These are phyloP conservation scores for Ceriagrion tenellum DNA, from an alignment of 2,888 invertebrate species.

Conservation along the genomic window DNA sequence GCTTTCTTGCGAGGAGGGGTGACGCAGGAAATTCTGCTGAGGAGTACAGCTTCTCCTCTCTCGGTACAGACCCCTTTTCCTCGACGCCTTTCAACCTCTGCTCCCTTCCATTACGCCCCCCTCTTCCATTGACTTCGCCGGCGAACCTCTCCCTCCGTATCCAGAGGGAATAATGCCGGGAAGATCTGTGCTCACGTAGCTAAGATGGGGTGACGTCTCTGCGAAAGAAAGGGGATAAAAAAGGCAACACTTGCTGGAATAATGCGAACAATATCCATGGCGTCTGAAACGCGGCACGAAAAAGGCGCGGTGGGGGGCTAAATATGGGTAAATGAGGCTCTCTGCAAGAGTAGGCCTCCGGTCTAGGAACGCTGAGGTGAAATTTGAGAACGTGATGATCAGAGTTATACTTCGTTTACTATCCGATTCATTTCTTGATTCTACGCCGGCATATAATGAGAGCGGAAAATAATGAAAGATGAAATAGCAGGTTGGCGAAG, in stretches of 20 bases:
- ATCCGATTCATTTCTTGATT: background rate
- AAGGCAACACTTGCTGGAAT: background rate
- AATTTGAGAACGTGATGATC: background rate
- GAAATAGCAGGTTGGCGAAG: too few species aligned
- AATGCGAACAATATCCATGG: background rate
- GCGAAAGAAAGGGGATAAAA: background rate
- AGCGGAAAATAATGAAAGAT: background rate
- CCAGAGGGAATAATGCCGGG: background rate
- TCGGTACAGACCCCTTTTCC: background rate
- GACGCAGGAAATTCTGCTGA: conserved; percentile 27
- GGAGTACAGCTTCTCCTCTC: background rate
- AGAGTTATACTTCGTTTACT: background rate
- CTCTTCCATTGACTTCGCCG: background rate
- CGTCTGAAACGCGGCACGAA: background rate
- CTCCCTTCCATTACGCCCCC: background rate
- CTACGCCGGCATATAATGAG: background rate
- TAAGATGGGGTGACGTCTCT: conserved; percentile 30
- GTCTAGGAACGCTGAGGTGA: background rate
- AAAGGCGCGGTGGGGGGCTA: background rate
- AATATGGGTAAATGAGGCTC: background rate
- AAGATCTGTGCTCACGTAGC: conserved; percentile 33
- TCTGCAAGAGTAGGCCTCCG: background rate
- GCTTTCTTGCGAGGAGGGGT: conserved; percentile 5
- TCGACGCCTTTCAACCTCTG: background rate
- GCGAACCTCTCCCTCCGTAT: background rate